phyloP scores from a whole-genome alignment of 2,888 invertebrate species.

The Ligdia adustata region DNA sequence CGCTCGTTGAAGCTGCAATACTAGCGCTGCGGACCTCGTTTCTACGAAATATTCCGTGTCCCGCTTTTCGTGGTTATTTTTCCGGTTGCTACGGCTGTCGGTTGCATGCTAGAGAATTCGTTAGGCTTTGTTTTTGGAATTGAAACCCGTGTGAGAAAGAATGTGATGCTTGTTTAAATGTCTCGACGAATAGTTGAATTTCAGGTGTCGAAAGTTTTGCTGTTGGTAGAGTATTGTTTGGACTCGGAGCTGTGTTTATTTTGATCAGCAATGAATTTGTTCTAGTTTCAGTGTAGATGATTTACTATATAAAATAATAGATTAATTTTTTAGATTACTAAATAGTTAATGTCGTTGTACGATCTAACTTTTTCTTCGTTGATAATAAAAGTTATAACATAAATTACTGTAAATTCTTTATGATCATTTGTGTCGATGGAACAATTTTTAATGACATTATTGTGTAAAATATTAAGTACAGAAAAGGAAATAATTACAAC shows the following conservation, averaged over 20 bases:
- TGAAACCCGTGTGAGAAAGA: slow-evolving; percentile 45
- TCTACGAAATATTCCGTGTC: slow-evolving; percentile 26
- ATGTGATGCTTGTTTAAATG: slow-evolving; percentile 32
- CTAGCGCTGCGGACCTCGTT: slow-evolving; percentile 54
- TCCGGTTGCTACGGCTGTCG: slow-evolving; percentile 50
- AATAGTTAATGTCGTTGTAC: too few species aligned
- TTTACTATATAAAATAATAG: too few species aligned
- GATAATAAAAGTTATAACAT: too few species aligned
- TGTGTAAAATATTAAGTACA: too few species aligned
- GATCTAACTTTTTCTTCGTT: too few species aligned
- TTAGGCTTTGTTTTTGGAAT: slow-evolving; percentile 58
- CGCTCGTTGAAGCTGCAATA: slow-evolving; percentile 61
- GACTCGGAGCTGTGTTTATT: not conserved
- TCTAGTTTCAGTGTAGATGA: too few species aligned
- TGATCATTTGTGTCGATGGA: too few species aligned
- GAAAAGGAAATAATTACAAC: too few species aligned
- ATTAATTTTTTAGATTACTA: too few species aligned
- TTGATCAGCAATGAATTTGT: too few species aligned
- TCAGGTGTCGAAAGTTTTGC: slow-evolving; percentile 11
- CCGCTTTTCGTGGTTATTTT: slow-evolving; percentile 58
- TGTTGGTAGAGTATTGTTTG: not conserved
- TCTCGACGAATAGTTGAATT: slow-evolving; percentile 14
- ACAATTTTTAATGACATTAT: too few species aligned
- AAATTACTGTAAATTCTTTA: too few species aligned
- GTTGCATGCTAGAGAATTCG: slow-evolving; percentile 43